These are phyloP conservation scores for Lordiphosa fenestrarum DNA, from an alignment of 2,888 invertebrate species.

Conservation along the genomic window DNA sequence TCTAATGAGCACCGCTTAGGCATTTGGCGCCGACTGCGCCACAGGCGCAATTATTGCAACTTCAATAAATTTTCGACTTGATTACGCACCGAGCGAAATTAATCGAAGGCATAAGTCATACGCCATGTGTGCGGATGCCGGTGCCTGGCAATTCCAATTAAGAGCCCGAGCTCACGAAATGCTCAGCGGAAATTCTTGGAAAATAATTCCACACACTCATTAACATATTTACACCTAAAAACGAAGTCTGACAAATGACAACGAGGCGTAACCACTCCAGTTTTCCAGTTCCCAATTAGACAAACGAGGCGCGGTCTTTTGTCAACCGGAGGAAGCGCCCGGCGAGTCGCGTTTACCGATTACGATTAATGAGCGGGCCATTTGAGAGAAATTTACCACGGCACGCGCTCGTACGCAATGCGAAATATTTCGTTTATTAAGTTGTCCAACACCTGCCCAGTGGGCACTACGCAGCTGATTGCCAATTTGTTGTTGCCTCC, in stretches of 20 bases:
- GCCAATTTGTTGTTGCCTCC: conserved; percentile 65
- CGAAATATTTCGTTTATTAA: conserved; percentile 21
- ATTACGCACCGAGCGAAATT: conserved; percentile 69
- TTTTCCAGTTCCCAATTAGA: conserved; percentile 67
- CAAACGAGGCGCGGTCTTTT: conserved; percentile 39
- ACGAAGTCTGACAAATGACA: conserved; percentile 62
- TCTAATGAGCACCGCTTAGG: conserved; percentile 60
- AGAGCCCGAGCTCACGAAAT: conserved; percentile 28
- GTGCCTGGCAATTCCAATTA: conserved; percentile 60
- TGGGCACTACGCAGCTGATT: conserved; percentile 62
- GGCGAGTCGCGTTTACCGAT: conserved; percentile 40
- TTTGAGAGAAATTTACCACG: conserved; percentile 55
- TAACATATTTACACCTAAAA: conserved; percentile 74
- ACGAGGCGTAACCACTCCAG: conserved; percentile 49
- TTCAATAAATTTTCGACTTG: conserved; percentile 71
- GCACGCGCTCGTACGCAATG: conserved; percentile 65
- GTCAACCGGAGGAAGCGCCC: conserved; percentile 13
- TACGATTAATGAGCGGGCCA: conserved; percentile 78
- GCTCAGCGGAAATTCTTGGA: conserved; percentile 52
- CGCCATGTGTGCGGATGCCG: conserved; percentile 29
- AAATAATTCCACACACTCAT: conserved; percentile 62
- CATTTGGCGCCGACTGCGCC: conserved; percentile 35
- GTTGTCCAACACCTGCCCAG: conserved; percentile 46
- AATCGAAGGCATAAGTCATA: conserved; percentile 65
- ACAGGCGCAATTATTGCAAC: conserved; percentile 69